Conservation (phyloP, 2,888 invertebrate genomes). For the Philopedon plagiatum region DNA sequence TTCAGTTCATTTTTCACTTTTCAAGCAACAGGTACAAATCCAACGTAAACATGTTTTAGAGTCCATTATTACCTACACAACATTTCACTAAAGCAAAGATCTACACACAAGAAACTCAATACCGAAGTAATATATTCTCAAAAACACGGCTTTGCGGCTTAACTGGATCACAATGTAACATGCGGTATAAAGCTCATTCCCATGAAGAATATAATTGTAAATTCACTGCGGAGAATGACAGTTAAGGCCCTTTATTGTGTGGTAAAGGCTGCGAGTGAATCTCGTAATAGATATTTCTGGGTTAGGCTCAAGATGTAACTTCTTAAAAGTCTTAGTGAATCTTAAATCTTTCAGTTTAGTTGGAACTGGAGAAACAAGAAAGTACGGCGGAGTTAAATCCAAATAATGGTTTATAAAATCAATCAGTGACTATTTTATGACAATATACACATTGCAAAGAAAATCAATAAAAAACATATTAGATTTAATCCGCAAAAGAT, state of each 20-base stretch:
- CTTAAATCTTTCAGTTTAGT: too few species aligned
- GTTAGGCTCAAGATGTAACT: conserved; percentile 6
- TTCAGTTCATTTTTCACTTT: conserved; percentile 6
- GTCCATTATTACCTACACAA: conserved; percentile 32
- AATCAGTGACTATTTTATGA: too few species aligned
- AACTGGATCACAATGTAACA: conserved; percentile 41
- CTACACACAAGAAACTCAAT: conserved; percentile 35
- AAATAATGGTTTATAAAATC: too few species aligned
- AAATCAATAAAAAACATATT: too few species aligned
- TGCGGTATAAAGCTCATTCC: conserved; percentile 28
- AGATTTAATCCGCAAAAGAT: too few species aligned
- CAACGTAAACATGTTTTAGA: conserved; percentile 23
- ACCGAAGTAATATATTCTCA: conserved; percentile 40
- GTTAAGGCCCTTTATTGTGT: conserved; percentile 28
- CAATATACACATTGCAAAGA: too few species aligned
- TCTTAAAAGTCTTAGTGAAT: background rate
- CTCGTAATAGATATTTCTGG: conserved; percentile 26
- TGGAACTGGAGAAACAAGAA: too few species aligned
- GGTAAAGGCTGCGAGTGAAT: conserved; percentile 17
- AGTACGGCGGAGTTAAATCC: too few species aligned
- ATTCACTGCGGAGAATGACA: conserved; percentile 22
- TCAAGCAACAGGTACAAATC: conserved; percentile 25
- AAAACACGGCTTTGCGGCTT: conserved; percentile 43
- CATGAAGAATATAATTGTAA: conserved; percentile 37
- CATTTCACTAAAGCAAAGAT: conserved; percentile 32